A percentile compares a stretch with the other conserved stretches of the same genome.
phyloP scores from a whole-genome alignment of 1,140 invertebrate genomes.

The Zaprionus inermis region DNA sequence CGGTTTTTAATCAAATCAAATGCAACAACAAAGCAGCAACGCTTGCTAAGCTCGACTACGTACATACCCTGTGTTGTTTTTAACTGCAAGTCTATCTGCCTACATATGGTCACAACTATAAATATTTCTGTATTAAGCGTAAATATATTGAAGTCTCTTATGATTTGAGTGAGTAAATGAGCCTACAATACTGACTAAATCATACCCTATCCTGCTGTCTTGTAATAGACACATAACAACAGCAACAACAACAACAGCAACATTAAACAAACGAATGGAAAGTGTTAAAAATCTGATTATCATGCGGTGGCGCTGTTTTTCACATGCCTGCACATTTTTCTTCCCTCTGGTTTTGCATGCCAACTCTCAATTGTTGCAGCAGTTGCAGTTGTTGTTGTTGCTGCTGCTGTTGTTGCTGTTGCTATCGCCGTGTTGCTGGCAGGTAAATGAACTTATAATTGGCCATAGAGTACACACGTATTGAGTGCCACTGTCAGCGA shows the following conservation, averaged over 20 bases:
- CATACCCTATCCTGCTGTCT: neutral
- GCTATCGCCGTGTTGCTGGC: conserved; percentile 51
- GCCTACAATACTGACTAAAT: neutral
- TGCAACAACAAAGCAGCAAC: conserved; percentile 43
- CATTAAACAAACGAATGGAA: conserved; percentile 60
- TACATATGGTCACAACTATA: too few relatives aligned
- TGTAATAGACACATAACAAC: conserved; percentile 1
- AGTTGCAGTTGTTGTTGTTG: neutral
- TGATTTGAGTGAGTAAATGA: too few relatives aligned
- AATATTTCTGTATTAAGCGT: too few relatives aligned
- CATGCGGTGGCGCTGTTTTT: conserved; percentile 75
- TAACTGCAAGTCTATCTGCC: too few relatives aligned
- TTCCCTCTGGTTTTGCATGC: conserved; percentile 59
- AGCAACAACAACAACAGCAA: conserved; percentile 9
- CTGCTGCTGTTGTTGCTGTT: conserved; percentile 33
- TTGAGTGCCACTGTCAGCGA: conserved; percentile 40
- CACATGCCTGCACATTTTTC: conserved; percentile 73
- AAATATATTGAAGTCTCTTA: too few relatives aligned
- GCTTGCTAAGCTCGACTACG: neutral
- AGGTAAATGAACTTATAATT: conserved; percentile 82
- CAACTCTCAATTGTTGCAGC: conserved; percentile 27
- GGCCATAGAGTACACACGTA: conserved; percentile 58
- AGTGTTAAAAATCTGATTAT: conserved; percentile 81
- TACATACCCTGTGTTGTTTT: neutral
- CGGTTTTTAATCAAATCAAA: conserved; percentile 81